phyloP scores from a whole-genome alignment of 2,797 vertebrate species.

The Anniella stebbinsi region DNA sequence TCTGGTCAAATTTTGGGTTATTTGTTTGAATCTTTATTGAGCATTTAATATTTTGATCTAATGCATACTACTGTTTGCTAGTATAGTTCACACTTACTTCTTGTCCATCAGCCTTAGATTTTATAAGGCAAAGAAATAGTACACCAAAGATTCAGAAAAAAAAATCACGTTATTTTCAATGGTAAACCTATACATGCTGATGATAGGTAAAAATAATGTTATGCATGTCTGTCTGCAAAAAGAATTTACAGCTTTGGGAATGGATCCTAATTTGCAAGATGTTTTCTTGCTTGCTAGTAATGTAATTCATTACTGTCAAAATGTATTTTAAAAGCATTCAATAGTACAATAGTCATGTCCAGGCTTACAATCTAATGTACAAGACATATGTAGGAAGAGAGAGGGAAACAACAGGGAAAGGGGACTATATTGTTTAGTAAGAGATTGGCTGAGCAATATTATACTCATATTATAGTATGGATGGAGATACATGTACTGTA shows the following conservation, averaged over 20 bases:
- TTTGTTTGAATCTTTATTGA: neutral
- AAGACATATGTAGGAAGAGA: neutral
- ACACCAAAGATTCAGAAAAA: neutral
- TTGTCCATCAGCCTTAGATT: neutral
- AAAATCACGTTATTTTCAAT: neutral
- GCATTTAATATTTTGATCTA: neutral
- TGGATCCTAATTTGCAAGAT: neutral
- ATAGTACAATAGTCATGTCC: neutral
- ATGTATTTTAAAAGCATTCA: neutral
- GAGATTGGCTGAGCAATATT: neutral
- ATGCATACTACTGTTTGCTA: neutral
- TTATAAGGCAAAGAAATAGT: neutral
- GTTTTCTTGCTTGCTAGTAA: neutral
- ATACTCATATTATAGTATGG: too few species aligned
- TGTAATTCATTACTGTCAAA: neutral
- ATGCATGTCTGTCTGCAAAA: neutral
- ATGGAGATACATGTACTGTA: too few species aligned
- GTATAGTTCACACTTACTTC: neutral
- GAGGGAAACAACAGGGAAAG: neutral
- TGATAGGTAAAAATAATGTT: neutral
- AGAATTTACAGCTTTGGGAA: neutral
- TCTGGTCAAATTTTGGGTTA: neutral
- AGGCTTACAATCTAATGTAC: neutral
- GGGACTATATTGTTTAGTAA: neutral
- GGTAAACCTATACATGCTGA: neutral